Percentiles rank a stretch among this genome's conserved stretches.
Conservation (phyloP, 2,797 vertebrate species). For the Distichodus sexfasciatus region DNA sequence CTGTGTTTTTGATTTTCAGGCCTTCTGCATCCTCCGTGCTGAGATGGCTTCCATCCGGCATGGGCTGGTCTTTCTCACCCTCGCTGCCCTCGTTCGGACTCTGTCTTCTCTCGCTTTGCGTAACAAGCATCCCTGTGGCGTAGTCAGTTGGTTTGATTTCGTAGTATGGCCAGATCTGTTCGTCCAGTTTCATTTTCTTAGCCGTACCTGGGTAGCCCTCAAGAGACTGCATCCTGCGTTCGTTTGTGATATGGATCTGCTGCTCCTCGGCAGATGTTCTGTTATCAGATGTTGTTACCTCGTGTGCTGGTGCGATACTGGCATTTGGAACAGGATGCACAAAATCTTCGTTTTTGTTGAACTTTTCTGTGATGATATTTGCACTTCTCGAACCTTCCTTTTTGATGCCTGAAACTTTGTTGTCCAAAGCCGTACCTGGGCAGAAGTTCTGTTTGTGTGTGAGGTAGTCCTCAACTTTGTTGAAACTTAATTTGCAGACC, state of each 20-base stretch:
- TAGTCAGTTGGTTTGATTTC: conserved; percentile 84
- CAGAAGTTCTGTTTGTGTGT: conserved; percentile 88
- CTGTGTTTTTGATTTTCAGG: conserved; percentile 73
- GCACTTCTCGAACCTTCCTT: conserved; percentile 75
- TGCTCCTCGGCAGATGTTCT: conserved; percentile 78
- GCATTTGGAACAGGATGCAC: conserved; percentile 78
- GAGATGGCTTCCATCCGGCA: conserved; percentile 75
- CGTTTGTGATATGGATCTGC: conserved; percentile 76
- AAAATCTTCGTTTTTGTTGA: conserved; percentile 73
- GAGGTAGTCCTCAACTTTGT: conserved; percentile 86
- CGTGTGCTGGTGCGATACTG: conserved; percentile 76
- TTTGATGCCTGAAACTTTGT: conserved; percentile 72
- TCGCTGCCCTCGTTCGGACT: conserved; percentile 78
- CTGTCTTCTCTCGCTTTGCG: conserved; percentile 72
- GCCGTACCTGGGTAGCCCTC: conserved; percentile 83
- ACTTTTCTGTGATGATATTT: conserved; percentile 72
- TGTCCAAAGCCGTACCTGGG: conserved; percentile 72
- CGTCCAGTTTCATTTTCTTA: conserved; percentile 81
- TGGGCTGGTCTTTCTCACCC: conserved; percentile 75
- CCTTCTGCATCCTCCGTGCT: conserved; percentile 77
- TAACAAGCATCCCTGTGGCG: conserved; percentile 77
- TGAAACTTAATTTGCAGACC: conserved; percentile 86
- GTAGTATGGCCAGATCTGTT: conserved; percentile 84
- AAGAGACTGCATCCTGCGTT: conserved; percentile 78
- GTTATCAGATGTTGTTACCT: conserved; percentile 78